Conservation (phyloP, 1,140 invertebrate species). For the Megalonaias nervosa region DNA sequence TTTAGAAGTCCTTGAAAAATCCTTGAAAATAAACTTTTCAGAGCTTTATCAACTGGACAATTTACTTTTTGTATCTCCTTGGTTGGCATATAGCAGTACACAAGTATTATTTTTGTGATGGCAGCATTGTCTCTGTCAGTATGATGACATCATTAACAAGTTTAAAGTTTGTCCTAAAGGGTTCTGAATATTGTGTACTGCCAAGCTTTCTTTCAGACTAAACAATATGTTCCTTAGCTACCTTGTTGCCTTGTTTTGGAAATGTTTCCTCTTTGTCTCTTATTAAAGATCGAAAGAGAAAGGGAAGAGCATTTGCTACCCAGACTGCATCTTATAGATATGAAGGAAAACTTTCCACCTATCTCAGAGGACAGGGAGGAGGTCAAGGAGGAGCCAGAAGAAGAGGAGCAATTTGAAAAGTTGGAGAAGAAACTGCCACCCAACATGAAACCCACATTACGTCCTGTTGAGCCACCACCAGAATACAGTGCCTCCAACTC, state of each 20-base stretch:
- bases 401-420: slow-evolving; percentile 30
- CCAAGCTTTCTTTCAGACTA: not conserved
- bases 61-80: too few relatives aligned
- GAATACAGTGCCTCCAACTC: slow-evolving; percentile 28
- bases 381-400: slow-evolving; percentile 37
- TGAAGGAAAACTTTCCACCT: slow-evolving; percentile 46
- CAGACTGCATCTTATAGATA: slow-evolving; percentile 61
- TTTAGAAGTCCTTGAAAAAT: too few relatives aligned
- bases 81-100: too few relatives aligned
- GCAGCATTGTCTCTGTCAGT: too few relatives aligned
- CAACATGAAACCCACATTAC: slow-evolving; percentile 59
- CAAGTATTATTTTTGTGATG: too few relatives aligned
- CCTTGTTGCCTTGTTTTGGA: not conserved
- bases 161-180: not conserved
- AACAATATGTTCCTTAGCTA: not conserved
- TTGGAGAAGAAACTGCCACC: slow-evolving; percentile 30
- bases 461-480: slow-evolving; percentile 43
- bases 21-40: too few relatives aligned
- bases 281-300: slow-evolving; percentile 74
- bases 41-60: too few relatives aligned
- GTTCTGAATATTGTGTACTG: not conserved
- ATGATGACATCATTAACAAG: too few relatives aligned
- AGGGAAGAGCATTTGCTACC: slow-evolving; percentile 89
- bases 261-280: not conserved
- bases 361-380: slow-evolving; percentile 26